Evolutionary conservation across 2,888 invertebrate genomes (phyloP), one percentile per base, ranked within the genome.

Genomic region (Pammene aurita): DNA sequence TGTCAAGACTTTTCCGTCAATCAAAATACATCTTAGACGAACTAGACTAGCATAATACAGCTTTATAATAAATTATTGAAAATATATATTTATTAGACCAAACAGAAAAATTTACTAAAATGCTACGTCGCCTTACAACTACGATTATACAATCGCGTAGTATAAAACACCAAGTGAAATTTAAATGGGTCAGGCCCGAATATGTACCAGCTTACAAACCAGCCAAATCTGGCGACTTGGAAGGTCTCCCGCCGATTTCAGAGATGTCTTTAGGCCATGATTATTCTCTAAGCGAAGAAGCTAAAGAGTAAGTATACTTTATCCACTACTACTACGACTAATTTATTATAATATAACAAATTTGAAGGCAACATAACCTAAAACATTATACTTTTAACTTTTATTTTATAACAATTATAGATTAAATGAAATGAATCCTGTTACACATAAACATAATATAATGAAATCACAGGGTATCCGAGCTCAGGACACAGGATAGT

Each of bases 121-220:
- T 92, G 92, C 76, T 92, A 72, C 84, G 89, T 52, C 83, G 84
- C 58, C 67, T 89, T 68, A 76, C 82, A 2, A 79, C 70, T 72
- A 91, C 79, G 74, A 75, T 84, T 81, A 88, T 88, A 78, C 95
- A 72, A 93, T 78, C 77, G 35, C 88, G 92, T 46, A 90, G 90
- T n/a, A 83, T 95, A 75, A 96, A 96, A 83, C 94, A 95, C 41
- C 94, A 95, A 77, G 87, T 96, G 44, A 95, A 96, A 86, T 95
- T 97, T 56, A 95, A 96, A 92, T 97, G 97, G 97, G 93, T 94
- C 7, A 93, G 95, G 38, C 97, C 97, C 0, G 94, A 94, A 38
- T 95, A 95, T 81, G 92, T 96, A 18, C 91, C 94, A 0, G 93
- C 94, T 56, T 94, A 93, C 71, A 93, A 94, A 77, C 94, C 96